phyloP scores from a whole-genome alignment of 2,797 vertebrate genomes.

The Hoplostethus atlanticus region DNA sequence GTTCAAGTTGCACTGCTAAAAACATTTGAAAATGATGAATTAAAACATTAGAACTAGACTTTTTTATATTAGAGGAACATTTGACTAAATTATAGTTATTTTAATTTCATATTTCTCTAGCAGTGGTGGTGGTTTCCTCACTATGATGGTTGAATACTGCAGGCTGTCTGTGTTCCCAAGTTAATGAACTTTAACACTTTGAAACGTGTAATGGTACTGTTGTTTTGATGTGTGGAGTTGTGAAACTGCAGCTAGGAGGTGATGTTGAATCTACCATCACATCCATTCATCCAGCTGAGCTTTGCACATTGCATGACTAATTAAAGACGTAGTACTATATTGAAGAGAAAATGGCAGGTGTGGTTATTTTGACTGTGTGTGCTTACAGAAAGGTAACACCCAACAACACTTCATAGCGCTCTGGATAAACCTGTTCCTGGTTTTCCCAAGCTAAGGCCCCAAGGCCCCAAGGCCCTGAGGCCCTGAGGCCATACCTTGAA shows the following conservation, averaged over 20 bases:
- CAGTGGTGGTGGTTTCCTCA: no score
- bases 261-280: neutral
- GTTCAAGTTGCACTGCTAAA: no score
- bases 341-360: constrained; percentile 36
- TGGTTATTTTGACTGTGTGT: constrained; percentile 26
- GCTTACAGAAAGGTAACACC: constrained; percentile 43
- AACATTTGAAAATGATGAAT: no score
- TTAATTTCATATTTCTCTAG: no score
- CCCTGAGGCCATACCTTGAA: constrained; percentile 46
- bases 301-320: neutral
- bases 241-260: neutral
- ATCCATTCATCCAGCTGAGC: neutral
- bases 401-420: constrained; percentile 30
- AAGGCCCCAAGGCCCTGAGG: neutral
- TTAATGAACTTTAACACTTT: no score
- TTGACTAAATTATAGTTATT: no score
- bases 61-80: no score
- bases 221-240: neutral
- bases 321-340: no score
- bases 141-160: no score
- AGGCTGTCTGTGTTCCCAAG: no score
- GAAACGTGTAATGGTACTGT: neutral
- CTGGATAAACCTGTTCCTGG: constrained; percentile 73
- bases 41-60: no score
- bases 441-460: constrained; percentile 31